These are phyloP conservation scores for Scaptomyza montana DNA, from an alignment of 1,140 invertebrate species.

Conservation along the genomic window DNA sequence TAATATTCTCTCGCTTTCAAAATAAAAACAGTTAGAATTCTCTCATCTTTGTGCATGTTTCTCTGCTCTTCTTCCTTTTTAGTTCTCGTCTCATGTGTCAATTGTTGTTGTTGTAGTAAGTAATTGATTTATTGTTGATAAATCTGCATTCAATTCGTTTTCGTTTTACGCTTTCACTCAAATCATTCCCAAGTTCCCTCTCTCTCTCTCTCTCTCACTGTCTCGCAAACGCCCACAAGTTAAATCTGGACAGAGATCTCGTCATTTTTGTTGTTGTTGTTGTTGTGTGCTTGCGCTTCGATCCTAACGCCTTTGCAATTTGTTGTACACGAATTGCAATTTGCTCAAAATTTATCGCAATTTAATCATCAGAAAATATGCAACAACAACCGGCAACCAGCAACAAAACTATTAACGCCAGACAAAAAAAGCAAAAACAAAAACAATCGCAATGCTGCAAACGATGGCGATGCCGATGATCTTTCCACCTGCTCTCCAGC, in stretches of 20 bases:
- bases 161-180: slow-evolving; percentile 59
- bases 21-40: no score
- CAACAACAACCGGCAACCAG: slow-evolving; percentile 34
- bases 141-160: slow-evolving; percentile 18
- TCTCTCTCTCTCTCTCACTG: not conserved
- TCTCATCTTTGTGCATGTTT: no score
- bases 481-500: slow-evolving; percentile 66
- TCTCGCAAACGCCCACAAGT: slow-evolving; percentile 51
- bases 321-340: slow-evolving; percentile 80
- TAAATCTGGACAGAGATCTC: slow-evolving; percentile 28
- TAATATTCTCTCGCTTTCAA: no score
- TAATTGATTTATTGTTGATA: slow-evolving; percentile 71
- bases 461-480: slow-evolving; percentile 30
- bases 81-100: slow-evolving; percentile 47
- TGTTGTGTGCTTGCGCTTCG: slow-evolving; percentile 2
- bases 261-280: no score
- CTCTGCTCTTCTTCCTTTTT: no score
- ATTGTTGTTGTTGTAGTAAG: slow-evolving; percentile 20
- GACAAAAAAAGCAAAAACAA: no score
- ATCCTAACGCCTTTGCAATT: slow-evolving; percentile 70
- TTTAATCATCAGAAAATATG: slow-evolving; percentile 79
- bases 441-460: slow-evolving; percentile 54
- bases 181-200: not conserved
- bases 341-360: slow-evolving; percentile 80
- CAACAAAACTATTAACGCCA: slow-evolving; percentile 79